phyloP scores from a whole-genome alignment of 2,888 invertebrate species.

The Pachymerium ferrugineum region DNA sequence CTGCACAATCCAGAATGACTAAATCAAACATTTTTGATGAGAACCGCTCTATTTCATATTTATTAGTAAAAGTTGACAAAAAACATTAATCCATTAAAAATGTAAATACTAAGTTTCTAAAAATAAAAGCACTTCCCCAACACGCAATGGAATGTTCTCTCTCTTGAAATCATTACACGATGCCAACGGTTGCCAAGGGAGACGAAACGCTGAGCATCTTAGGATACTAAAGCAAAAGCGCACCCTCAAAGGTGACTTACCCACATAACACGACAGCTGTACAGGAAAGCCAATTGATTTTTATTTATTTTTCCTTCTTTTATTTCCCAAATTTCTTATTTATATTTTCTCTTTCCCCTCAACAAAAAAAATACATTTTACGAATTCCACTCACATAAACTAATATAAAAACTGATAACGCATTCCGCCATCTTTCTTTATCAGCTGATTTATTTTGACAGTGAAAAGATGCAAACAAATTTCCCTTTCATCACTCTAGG shows the following conservation, averaged over 20 bases:
- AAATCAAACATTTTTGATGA: no score
- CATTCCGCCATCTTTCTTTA: background rate
- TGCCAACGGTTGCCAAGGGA: constrained; percentile 13
- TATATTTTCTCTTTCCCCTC: no score
- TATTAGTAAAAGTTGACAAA: background rate
- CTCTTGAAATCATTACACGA: background rate
- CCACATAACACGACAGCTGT: background rate
- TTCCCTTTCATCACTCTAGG: background rate
- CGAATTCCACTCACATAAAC: background rate
- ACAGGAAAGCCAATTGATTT: background rate
- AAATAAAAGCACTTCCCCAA: background rate
- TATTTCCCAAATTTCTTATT: no score
- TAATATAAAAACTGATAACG: background rate
- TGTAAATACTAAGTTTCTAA: background rate
- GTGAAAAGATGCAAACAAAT: constrained; percentile 13
- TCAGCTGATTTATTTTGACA: background rate
- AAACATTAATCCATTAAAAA: background rate
- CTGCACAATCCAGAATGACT: no score
- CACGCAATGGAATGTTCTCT: background rate
- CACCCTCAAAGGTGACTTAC: background rate
- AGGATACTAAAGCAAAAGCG: no score
- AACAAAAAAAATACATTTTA: no score
- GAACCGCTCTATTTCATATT: no score
- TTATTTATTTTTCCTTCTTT: background rate
- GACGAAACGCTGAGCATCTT: background rate